phyloP scores from a whole-genome alignment of 2,797 vertebrate genomes.

The Channa striata region DNA sequence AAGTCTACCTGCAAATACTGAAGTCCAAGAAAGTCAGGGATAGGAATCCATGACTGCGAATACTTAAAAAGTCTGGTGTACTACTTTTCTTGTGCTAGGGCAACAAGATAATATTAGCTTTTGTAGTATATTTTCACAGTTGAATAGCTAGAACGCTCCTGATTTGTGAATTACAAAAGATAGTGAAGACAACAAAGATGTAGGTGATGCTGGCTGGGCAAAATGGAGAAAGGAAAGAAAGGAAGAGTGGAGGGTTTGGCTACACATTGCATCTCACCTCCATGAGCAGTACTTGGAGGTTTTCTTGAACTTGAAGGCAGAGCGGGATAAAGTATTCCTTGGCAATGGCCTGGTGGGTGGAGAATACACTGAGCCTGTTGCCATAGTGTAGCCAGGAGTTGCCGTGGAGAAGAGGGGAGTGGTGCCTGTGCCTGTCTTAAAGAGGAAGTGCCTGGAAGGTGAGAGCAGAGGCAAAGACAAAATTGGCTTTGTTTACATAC shows the following conservation, averaged over 20 bases:
- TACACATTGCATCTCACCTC: constrained; percentile 70
- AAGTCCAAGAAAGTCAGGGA: too few relatives aligned
- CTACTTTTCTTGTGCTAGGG: too few relatives aligned
- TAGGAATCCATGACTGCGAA: too few relatives aligned
- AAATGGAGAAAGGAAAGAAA: too few relatives aligned
- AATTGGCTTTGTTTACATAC: constrained; percentile 13
- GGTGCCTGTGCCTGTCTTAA: constrained; percentile 99
- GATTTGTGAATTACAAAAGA: too few relatives aligned
- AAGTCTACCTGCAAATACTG: too few relatives aligned
- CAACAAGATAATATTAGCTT: too few relatives aligned
- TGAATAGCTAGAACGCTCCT: too few relatives aligned
- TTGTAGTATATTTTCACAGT: too few relatives aligned
- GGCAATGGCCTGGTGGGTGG: constrained; percentile 97
- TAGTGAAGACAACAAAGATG: too few relatives aligned
- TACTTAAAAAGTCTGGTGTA: too few relatives aligned
- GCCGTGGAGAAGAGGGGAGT: constrained; percentile 99
- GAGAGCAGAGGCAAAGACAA: constrained; percentile 15
- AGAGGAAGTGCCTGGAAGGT: constrained; percentile 95
- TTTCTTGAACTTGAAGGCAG: constrained; percentile 99
- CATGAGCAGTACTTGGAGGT: constrained; percentile 98
- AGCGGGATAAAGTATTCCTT: constrained; percentile 96
- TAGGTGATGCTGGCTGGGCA: too few relatives aligned
- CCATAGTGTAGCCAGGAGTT: constrained; percentile 99
- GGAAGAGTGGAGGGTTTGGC: background rate
- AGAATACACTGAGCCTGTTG: constrained; percentile 97